These are phyloP conservation scores for Molanna angustata DNA, from an alignment of 2,888 invertebrate species.

Conservation along the genomic window DNA sequence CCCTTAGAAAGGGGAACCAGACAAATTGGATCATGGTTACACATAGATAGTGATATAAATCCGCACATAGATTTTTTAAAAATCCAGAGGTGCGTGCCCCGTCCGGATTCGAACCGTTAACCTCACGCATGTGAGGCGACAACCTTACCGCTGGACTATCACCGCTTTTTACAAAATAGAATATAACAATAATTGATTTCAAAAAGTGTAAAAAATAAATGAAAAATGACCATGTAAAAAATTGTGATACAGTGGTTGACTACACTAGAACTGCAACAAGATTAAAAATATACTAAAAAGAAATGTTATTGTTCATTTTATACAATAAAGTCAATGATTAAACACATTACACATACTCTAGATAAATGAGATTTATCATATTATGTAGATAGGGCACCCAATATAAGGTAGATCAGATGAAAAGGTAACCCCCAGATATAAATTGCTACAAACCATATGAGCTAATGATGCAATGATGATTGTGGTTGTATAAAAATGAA, in stretches of 20 bases:
- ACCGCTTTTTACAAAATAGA: neutral
- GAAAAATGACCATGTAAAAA: slow-evolving; percentile 31
- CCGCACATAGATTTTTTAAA: too few species aligned
- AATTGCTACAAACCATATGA: slow-evolving; percentile 17
- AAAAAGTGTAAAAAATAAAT: neutral
- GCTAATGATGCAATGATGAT: slow-evolving; percentile 14
- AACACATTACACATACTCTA: slow-evolving; percentile 32
- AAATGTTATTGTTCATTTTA: slow-evolving; percentile 30
- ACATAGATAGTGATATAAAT: too few species aligned
- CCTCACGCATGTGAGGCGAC: too few species aligned
- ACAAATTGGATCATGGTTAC: too few species aligned
- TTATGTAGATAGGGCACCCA: slow-evolving; percentile 21
- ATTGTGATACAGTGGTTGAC: slow-evolving; percentile 25
- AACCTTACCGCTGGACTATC: too few species aligned
- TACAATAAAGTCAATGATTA: slow-evolving; percentile 31
- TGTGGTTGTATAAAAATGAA: slow-evolving; percentile 15
- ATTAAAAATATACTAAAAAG: slow-evolving; percentile 29
- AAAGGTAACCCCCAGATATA: too few species aligned
- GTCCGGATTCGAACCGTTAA: too few species aligned
- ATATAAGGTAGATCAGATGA: too few species aligned
- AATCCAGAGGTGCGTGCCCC: too few species aligned
- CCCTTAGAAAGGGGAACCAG: too few species aligned
- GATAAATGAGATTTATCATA: slow-evolving; percentile 29
- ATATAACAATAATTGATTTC: neutral
- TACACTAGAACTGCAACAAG: slow-evolving; percentile 30